Conservation (phyloP, 1,140 invertebrate genomes). For the Thaumatotibia leucotreta region DNA sequence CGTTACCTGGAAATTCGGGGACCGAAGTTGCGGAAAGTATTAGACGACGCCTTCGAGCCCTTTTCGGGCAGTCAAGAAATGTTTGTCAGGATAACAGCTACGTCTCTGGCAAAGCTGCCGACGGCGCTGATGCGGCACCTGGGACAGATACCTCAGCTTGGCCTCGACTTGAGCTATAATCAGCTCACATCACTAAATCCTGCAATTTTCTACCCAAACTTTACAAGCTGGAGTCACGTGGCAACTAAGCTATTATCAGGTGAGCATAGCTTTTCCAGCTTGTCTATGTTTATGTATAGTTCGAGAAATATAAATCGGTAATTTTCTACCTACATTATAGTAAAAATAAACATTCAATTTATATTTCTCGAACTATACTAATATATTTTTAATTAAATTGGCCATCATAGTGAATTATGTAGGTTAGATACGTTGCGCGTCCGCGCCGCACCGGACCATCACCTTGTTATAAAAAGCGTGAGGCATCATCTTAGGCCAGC, state of each 20-base stretch:
- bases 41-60: slow-evolving; percentile 83
- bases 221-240: slow-evolving; percentile 88
- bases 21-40: slow-evolving; percentile 81
- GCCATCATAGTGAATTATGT: no score
- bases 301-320: no score
- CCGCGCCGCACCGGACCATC: no score
- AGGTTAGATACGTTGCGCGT: no score
- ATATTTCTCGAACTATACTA: no score
- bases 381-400: no score
- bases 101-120: slow-evolving; percentile 85
- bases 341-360: no score
- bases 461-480: no score
- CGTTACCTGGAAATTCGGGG: slow-evolving; percentile 89
- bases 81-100: slow-evolving; percentile 85
- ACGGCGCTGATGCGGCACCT: slow-evolving; percentile 86
- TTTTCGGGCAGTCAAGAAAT: slow-evolving; percentile 82
- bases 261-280: slow-evolving; percentile 48
- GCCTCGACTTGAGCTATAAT: slow-evolving; percentile 89
- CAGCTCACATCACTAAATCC: slow-evolving; percentile 87
- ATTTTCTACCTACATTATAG: no score
- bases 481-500: no score
- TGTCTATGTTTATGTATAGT: no score
- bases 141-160: slow-evolving; percentile 86
- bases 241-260: slow-evolving; percentile 88
- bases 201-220: slow-evolving; percentile 89